These are phyloP conservation scores for Macroteleia sp. DNA, from an alignment of 2,888 invertebrate genomes.

Conservation along the genomic window DNA sequence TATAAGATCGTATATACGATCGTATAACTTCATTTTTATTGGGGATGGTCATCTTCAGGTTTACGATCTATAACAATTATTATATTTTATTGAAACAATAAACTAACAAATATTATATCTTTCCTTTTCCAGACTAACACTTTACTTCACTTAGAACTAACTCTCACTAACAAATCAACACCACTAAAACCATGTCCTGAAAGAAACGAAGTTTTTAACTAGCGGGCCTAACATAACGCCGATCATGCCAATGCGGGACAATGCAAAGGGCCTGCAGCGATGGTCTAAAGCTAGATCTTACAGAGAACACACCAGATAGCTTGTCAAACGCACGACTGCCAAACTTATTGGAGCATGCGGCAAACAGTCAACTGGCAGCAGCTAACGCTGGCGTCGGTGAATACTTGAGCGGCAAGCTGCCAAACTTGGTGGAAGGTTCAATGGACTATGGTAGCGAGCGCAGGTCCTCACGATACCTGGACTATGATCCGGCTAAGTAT, in stretches of 20 bases:
- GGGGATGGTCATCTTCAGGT: too few species aligned
- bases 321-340: slow-evolving; percentile 77
- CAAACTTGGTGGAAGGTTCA: slow-evolving; percentile 83
- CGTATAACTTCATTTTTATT: too few species aligned
- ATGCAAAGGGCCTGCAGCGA: slow-evolving; percentile 82
- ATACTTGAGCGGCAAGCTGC: slow-evolving; percentile 82
- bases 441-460: slow-evolving; percentile 84
- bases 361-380: slow-evolving; percentile 68
- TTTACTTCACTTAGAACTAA: too few species aligned
- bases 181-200: slow-evolving; percentile 37
- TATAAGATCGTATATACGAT: too few species aligned
- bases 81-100: too few species aligned
- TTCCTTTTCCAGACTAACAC: slow-evolving; percentile 25
- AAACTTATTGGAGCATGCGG: slow-evolving; percentile 82
- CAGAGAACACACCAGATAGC: slow-evolving; percentile 83
- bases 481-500: slow-evolving; percentile 76
- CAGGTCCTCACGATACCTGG: slow-evolving; percentile 82
- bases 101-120: slow-evolving; percentile 4
- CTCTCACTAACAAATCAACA: too few species aligned
- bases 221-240: slow-evolving; percentile 29
- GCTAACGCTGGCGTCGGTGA: slow-evolving; percentile 70
- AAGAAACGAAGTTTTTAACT: background rate
- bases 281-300: slow-evolving; percentile 82
- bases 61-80: too few species aligned
- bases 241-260: slow-evolving; percentile 81